These are phyloP conservation scores for Ambastaia sidthimunki DNA, from an alignment of 2,797 vertebrate genomes.

Conservation along the genomic window DNA sequence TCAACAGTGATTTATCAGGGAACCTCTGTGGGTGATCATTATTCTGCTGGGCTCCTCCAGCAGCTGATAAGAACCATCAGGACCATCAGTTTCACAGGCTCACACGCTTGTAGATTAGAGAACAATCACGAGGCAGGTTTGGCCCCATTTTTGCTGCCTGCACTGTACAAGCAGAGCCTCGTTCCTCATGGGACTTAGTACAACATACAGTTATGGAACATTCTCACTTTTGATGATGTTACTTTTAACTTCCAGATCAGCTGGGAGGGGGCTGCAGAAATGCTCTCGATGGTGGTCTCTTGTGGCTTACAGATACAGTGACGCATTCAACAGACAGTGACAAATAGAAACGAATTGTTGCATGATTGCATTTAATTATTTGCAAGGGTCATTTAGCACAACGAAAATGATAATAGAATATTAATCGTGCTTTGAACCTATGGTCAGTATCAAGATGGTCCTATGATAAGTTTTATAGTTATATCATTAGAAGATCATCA, in stretches of 20 bases:
- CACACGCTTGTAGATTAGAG: conserved; percentile 34
- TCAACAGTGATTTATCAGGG: conserved; percentile 54
- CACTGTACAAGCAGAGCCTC: conserved; percentile 2
- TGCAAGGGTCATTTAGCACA: background rate
- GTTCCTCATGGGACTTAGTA: conserved; percentile 30
- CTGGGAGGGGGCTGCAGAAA: background rate
- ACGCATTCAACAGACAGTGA: no score
- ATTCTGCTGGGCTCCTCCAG: conserved; percentile 47
- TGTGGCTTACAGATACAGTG: background rate
- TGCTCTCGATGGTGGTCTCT: conserved; percentile 11
- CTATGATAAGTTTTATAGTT: background rate
- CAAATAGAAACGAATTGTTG: background rate
- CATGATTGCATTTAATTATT: background rate
- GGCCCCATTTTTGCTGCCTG: conserved; percentile 46
- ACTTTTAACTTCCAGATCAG: background rate
- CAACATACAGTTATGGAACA: background rate
- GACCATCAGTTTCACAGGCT: conserved; percentile 48
- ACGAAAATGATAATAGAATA: background rate
- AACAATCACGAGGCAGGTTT: conserved; percentile 44
- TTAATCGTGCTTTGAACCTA: background rate
- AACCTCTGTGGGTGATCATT: conserved; percentile 54
- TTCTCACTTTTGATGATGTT: background rate
- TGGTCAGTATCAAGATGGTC: background rate
- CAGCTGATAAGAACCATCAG: conserved; percentile 51
- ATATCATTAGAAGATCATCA: background rate